Evolutionary conservation across 2,888 invertebrate species (phyloP), one percentile per base, ranked within the genome.

Genomic region (Dicycla oo): DNA sequence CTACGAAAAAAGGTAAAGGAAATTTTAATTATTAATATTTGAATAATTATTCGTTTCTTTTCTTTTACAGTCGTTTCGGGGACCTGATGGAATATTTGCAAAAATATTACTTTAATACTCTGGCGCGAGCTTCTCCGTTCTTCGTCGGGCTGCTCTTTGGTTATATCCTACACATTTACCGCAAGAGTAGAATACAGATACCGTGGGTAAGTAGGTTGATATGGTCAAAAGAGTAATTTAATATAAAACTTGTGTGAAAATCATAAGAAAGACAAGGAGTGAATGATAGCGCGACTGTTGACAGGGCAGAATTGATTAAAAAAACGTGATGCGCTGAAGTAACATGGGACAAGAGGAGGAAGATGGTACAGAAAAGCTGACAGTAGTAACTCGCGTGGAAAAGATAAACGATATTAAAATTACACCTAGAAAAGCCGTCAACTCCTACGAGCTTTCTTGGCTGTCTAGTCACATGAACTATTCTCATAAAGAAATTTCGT

Each of bases 81-180:
- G 87, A 88, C 0, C 5, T 56, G 15, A 0, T 0, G 0, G 65
- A 81, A 5, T 92, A 88, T 40, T 71, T 85, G 62, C 40, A 23
- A 0, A 72, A 86, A 38, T 92, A 91, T 76, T 93, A 92, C 64
- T 78, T 90, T 4, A 91, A 90, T 73, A 87, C 89, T 5, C 56
- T 93, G 15, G 87, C 89, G 0, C 81, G 93, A 58, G 87, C 88
- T 4, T 82, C 92, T 0, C 91, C 93, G 0, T 92, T 92, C 75
- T 90, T 92, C 43, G 90, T 93, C 4, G 93, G 93, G 15, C 88
- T 93, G 86, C 66, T 92, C 2, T 88, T 87, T 62, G 93, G 93
- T 13, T 93, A 93, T 47, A 34, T 91, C 8, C 83, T 92, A 0
- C 88, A 91, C 73, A 10, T 87, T 20, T 85, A 77, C 62, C 86